These are phyloP conservation scores for Poecilia wingei DNA, from an alignment of 2,797 vertebrate species.

Conservation along the genomic window DNA sequence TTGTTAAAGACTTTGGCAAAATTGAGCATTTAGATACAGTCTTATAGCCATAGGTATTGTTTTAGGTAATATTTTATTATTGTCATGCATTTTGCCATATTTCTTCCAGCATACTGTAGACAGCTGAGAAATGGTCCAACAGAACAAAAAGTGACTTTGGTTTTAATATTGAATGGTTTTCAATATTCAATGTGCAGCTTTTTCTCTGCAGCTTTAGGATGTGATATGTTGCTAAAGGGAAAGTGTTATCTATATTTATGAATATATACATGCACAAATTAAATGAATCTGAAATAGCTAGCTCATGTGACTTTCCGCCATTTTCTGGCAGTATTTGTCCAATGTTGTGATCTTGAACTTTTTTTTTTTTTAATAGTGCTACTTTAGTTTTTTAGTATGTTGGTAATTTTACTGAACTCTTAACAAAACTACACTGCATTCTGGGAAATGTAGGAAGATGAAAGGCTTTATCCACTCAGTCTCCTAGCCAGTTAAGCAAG, in stretches of 20 bases:
- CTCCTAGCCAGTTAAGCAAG: too few species aligned
- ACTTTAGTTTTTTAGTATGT: background rate
- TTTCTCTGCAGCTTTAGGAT: constrained; percentile 11
- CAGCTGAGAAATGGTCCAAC: constrained; percentile 16
- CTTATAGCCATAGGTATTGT: constrained; percentile 20
- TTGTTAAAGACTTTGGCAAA: background rate
- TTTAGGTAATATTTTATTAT: constrained; percentile 28
- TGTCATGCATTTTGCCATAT: background rate
- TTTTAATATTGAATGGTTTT: constrained; percentile 4
- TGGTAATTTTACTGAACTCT: background rate
- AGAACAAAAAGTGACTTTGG: background rate
- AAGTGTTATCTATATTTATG: background rate
- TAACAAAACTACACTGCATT: too few species aligned
- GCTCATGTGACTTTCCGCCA: background rate
- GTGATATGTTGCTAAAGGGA: background rate
- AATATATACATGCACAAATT: background rate
- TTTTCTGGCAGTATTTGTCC: constrained; percentile 17
- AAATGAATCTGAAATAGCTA: background rate
- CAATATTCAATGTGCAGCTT: constrained; percentile 22
- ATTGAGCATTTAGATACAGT: background rate
- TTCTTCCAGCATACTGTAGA: constrained; percentile 11
- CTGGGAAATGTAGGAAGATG: too few species aligned
- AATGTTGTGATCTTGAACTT: background rate
- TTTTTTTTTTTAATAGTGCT: background rate
- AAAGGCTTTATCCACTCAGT: too few species aligned